phyloP scores from a whole-genome alignment of 2,113 vertebrate genomes.

The Tor tambroides region DNA sequence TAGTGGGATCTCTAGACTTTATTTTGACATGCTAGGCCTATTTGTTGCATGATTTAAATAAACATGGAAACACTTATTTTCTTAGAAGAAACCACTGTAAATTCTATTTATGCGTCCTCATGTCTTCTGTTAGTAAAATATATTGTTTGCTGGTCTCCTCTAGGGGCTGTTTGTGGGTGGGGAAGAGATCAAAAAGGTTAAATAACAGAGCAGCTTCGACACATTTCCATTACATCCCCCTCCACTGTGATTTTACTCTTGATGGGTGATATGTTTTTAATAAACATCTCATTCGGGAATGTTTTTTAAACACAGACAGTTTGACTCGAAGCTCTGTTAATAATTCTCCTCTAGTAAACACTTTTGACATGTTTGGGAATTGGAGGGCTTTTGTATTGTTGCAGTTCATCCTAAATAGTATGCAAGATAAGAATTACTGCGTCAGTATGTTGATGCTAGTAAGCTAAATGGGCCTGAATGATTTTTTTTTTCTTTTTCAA shows the following conservation, averaged over 20 bases:
- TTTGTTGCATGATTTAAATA: constrained; percentile 37
- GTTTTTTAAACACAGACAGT: constrained; percentile 14
- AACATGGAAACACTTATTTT: constrained; percentile 42
- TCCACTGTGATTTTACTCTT: constrained; percentile 15
- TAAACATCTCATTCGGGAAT: neutral
- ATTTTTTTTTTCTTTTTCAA: neutral
- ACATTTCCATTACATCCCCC: neutral
- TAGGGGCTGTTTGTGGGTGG: constrained; percentile 32
- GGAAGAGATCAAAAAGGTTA: constrained; percentile 45
- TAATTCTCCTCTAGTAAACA: neutral
- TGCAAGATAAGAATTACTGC: neutral
- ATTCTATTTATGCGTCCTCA: constrained; percentile 38
- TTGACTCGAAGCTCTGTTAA: constrained; percentile 5
- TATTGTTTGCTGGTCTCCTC: constrained; percentile 2
- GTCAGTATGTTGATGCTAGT: neutral
- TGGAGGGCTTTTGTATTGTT: neutral
- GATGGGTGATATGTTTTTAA: neutral
- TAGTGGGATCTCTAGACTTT: constrained; percentile 23
- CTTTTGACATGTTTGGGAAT: constrained; percentile 17
- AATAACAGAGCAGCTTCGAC: constrained; percentile 50
- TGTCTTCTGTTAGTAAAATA: constrained; percentile 43
- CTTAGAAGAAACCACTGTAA: constrained; percentile 46
- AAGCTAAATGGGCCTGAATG: neutral
- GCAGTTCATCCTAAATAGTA: neutral
- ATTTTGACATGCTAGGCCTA: constrained; percentile 35